Evolutionary conservation across 2,113 vertebrate species (phyloP), one percentile per base, ranked within the genome.

Genomic region (Strigops habroptila): DNA sequence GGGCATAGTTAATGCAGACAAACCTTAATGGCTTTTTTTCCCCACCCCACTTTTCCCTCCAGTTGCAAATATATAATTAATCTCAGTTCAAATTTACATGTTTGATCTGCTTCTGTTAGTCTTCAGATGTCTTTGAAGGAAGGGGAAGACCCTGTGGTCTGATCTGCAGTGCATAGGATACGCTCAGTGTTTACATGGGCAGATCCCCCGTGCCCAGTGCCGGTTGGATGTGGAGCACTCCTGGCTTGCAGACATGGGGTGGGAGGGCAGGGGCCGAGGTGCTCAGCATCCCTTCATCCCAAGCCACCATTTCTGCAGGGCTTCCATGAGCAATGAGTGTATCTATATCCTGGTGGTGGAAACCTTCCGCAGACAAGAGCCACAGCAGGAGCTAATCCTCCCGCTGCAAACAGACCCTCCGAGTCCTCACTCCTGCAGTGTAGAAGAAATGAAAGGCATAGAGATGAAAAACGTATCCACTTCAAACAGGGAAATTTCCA

Each of bases 401-500:
- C 37, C 0, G 1, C 33, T 0, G 2, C 48, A 33, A 48, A 57
- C 22, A 63, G 69, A 67, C 31, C 37, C 39, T 21, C 5, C 0
- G 4, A 75, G 67, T 75, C 80, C 84, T 74, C 0, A 0, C 41
- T 94, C 35, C 52, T 0, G 3, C 69, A 19, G 33, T 0, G 0
- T 6, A 8, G 39, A 59, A 89, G 59, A 63, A 77, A 86, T 48
- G 10, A 71, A 64, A 70, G 74, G 82, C 5, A 3, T 14, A 55
- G 59, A 93, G 87, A 92, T 95, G 92, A 97, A 95, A 90, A 93
- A 91, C 1, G 0, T 7, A 91, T 78, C 81, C 83, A 96, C 94
- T 97, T 97, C 96, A 97, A 96, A 97, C 83, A 90, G 93, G 83
- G 90, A 95, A 82, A 95, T 93, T 97, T 94, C 94, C 88, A 96